phyloP scores from a whole-genome alignment of 2,888 invertebrate species.

The Trichopria drosophilae region DNA sequence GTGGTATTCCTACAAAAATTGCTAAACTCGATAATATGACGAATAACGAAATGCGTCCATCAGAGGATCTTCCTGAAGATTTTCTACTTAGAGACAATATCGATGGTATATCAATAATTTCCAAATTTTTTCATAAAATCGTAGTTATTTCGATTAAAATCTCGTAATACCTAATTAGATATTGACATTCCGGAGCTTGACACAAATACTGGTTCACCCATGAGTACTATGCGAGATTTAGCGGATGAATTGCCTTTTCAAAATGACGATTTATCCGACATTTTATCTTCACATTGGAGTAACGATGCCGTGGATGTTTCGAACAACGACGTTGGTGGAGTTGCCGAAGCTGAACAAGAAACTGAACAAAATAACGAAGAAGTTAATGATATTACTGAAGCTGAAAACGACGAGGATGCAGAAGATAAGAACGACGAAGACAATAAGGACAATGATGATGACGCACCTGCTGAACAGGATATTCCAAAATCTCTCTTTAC shows the following conservation, averaged over 20 bases:
- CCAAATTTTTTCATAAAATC: background rate
- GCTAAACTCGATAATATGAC: slow-evolving; percentile 45
- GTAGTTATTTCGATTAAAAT: slow-evolving; percentile 3
- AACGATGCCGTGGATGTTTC: too few species aligned
- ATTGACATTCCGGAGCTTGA: slow-evolving; percentile 46
- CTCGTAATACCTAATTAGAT: too few species aligned
- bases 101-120: slow-evolving; percentile 38
- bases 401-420: slow-evolving; percentile 53
- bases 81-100: slow-evolving; percentile 52
- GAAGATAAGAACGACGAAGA: slow-evolving; percentile 31
- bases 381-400: slow-evolving; percentile 31
- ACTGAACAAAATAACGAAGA: too few species aligned
- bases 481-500: slow-evolving; percentile 53
- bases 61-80: slow-evolving; percentile 50
- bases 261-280: too few species aligned
- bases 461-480: slow-evolving; percentile 39
- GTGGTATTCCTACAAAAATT: slow-evolving; percentile 39
- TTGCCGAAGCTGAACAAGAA: too few species aligned
- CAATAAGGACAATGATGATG: slow-evolving; percentile 36
- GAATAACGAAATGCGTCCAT: slow-evolving; percentile 49
- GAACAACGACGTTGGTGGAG: too few species aligned
- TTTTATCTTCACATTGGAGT: too few species aligned
- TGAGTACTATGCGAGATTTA: slow-evolving; percentile 5
- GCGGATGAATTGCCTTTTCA: slow-evolving; percentile 1
- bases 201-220: too few species aligned